Evolutionary conservation across 2,113 vertebrate genomes (phyloP), one percentile per base, ranked within the genome.

Genomic region (Triplophysa siluroides): DNA sequence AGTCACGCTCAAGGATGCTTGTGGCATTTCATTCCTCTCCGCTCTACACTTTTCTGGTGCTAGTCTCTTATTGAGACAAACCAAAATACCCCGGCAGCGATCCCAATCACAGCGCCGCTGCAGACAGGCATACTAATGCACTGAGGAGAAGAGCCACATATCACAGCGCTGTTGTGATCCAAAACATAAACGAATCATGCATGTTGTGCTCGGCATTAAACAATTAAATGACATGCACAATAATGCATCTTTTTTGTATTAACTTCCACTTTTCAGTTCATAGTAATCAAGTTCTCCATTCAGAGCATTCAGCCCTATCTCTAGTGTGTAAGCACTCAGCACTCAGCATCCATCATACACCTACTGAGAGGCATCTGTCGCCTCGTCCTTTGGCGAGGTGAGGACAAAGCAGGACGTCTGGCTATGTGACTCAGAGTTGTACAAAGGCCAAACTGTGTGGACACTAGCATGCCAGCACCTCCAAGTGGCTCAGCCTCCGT

Each of bases 1-100:
- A 78, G 80, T 68, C 62, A 78, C 26, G 76, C 54, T 78, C 71
- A 45, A 82, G 69, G 52, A 73, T 78, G 62, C 69, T 78, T 19
- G 45, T 73, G 76, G 62, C 76, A 82, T 78, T 72, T 72, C 76
- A 73, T 67, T 38, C 23, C 45, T 71, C 68, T 73, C 14, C 1
- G 19, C 29, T 21, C 58, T 56, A 21, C 60, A 63, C 61, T 70
- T 76, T 24, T 43, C 0, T 21, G 71, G 66, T 71, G 58, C 56
- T 64, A 29, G 14, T 52, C 68, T 73, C 69, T 63, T 74, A 64
- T 62, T 78, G 56, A 71, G 61, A 78, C 38, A 33, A 70, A 62
- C 66, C 54, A 41, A 81, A 67, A 69, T 21, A 38, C 58, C 45
- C 58, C 19, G 26, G 26, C 66, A 62, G 19, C 43, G 45, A 81